These are phyloP conservation scores for Tholera decimalis DNA, from an alignment of 2,888 invertebrate species.

Conservation along the genomic window DNA sequence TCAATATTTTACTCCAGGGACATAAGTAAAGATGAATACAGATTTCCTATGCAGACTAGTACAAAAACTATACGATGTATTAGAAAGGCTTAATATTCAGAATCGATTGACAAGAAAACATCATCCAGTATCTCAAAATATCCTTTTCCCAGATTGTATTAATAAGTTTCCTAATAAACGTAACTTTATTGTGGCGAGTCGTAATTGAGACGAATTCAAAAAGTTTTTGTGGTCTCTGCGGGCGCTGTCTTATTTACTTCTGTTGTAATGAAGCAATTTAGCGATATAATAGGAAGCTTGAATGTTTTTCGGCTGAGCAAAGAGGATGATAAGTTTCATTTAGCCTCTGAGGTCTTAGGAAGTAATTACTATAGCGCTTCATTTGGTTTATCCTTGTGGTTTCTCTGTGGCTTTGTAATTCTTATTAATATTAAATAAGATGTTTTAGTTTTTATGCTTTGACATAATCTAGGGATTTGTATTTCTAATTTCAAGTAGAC, in stretches of 20 bases:
- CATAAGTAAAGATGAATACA: neutral
- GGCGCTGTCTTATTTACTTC: constrained; percentile 54
- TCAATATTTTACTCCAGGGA: constrained; percentile 8
- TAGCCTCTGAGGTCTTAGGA: constrained; percentile 11
- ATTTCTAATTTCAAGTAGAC: neutral
- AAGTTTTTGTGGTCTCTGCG: constrained; percentile 57
- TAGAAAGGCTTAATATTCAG: neutral
- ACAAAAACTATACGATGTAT: neutral
- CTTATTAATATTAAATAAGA: neutral
- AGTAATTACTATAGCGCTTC: constrained; percentile 24
- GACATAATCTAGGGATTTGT: neutral
- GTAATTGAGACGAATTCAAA: constrained; percentile 62
- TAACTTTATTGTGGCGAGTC: constrained; percentile 52
- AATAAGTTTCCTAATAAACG: constrained; percentile 53
- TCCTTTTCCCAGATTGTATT: constrained; percentile 31
- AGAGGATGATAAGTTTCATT: constrained; percentile 30
- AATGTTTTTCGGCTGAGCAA: constrained; percentile 25
- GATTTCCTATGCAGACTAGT: neutral
- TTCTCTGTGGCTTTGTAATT: constrained; percentile 9
- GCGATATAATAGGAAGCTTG: constrained; percentile 32
- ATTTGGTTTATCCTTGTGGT: constrained; percentile 15
- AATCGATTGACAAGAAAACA: constrained; percentile 9
- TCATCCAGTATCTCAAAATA: constrained; percentile 17
- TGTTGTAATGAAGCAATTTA: constrained; percentile 54
- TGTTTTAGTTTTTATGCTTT: neutral